Conservation (phyloP, 2,113 vertebrate genomes). For the Urocolius indicus region DNA sequence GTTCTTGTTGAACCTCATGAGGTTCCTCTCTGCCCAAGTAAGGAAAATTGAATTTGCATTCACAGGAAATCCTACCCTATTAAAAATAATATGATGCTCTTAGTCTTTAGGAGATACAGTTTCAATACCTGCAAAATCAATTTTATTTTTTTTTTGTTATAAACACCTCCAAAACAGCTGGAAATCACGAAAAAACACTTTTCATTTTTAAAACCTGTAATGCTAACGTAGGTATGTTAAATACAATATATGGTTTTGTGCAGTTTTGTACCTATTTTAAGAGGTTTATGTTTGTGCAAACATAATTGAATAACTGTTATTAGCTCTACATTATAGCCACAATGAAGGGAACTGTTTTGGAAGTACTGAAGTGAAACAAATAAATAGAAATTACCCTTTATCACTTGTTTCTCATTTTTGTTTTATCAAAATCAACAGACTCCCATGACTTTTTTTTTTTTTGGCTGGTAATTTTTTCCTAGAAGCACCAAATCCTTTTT, state of each 20-base stretch:
- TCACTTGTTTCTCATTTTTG: neutral
- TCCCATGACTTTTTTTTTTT: neutral
- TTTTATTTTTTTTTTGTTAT: neutral
- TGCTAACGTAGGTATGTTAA: neutral
- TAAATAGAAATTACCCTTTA: neutral
- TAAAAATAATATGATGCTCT: neutral
- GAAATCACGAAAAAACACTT: neutral
- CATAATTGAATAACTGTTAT: neutral
- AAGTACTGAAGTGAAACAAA: neutral
- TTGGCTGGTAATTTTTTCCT: slow-evolving; percentile 16
- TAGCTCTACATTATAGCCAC: neutral
- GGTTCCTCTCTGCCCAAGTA: neutral
- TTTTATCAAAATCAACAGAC: neutral
- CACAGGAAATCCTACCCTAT: neutral
- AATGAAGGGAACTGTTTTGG: neutral
- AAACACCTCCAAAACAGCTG: neutral
- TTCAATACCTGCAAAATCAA: neutral
- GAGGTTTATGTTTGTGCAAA: neutral
- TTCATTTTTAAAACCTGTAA: neutral
- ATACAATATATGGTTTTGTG: neutral
- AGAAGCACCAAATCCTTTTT: slow-evolving; percentile 17
- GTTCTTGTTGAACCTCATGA: no score
- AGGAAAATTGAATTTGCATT: neutral
- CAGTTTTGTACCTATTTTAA: neutral
- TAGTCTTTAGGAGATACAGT: neutral